Conservation (phyloP, 2,113 vertebrate genomes). For the Leucosticte australis region DNA sequence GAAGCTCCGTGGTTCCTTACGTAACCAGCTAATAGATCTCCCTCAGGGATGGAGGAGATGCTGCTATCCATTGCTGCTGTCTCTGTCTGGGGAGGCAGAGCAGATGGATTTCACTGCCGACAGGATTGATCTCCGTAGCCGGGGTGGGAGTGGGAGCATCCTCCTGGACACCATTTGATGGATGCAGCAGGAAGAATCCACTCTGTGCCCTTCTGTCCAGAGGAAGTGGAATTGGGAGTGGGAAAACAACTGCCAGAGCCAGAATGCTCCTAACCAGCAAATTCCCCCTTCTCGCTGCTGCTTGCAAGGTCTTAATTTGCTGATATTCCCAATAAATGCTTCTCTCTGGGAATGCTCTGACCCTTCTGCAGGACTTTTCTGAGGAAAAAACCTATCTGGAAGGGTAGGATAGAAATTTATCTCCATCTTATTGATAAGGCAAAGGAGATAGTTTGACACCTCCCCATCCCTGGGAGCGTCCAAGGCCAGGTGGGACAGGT, state of each 20-base stretch:
- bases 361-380: not conserved
- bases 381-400: not conserved
- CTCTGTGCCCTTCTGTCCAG: not conserved
- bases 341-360: not conserved
- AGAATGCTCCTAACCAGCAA: not conserved
- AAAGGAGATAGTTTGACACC: not conserved
- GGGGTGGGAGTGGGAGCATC: not conserved
- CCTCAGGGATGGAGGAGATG: not conserved
- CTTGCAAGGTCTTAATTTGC: not conserved
- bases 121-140: not conserved
- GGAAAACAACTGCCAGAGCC: not conserved
- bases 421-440: not conserved
- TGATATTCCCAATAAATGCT: not conserved
- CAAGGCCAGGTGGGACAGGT: not conserved
- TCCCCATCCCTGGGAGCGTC: not conserved
- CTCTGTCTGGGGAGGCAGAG: not conserved
- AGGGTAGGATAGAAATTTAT: not conserved
- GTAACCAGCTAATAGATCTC: constrained; percentile 20
- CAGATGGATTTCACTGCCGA: not conserved
- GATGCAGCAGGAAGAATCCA: not conserved
- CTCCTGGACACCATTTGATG: not conserved
- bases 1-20: not conserved
- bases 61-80: not conserved
- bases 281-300: not conserved
- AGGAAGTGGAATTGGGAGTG: not conserved